A percentile compares a stretch with the other conserved stretches of the same genome.
These are phyloP conservation scores for Blastomussa wellsi DNA, from an alignment of 92 coral and sea anemone genomes.

Conservation along the genomic window DNA sequence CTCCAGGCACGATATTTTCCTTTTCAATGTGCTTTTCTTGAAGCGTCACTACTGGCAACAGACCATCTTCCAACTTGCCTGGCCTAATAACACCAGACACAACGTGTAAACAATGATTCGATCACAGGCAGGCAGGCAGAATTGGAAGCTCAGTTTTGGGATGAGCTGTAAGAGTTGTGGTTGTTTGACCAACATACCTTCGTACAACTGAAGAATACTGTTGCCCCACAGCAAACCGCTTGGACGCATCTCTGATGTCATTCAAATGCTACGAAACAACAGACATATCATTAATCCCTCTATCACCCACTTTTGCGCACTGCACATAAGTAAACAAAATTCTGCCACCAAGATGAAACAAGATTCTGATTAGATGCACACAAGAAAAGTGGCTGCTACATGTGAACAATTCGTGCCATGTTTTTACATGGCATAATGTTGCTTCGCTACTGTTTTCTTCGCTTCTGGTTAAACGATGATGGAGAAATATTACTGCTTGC, in stretches of 20 bases:
- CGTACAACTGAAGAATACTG: conserved; percentile 66
- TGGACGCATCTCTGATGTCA: conserved; percentile 87
- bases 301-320: background rate
- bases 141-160: background rate
- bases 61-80: conserved; percentile 9
- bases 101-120: background rate
- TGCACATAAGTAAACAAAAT: background rate
- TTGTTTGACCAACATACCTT: conserved; percentile 41
- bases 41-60: conserved; percentile 39
- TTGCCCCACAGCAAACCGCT: conserved; percentile 80
- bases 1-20: conserved; percentile 70
- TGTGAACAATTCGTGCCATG: background rate
- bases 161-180: background rate
- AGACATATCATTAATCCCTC: background rate
- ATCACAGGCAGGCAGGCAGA: too few species aligned
- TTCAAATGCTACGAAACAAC: conserved; percentile 73
- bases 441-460: background rate
- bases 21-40: conserved; percentile 43
- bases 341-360: background rate
- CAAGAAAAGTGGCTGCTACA: background rate
- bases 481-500: background rate
- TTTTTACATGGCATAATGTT: background rate
- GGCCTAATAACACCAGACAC: background rate
- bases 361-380: background rate
- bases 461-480: background rate